Percentiles rank a stretch among this genome's conserved stretches.
Conservation (phyloP, 2,113 vertebrate species). For the Ctenomys sociabilis region DNA sequence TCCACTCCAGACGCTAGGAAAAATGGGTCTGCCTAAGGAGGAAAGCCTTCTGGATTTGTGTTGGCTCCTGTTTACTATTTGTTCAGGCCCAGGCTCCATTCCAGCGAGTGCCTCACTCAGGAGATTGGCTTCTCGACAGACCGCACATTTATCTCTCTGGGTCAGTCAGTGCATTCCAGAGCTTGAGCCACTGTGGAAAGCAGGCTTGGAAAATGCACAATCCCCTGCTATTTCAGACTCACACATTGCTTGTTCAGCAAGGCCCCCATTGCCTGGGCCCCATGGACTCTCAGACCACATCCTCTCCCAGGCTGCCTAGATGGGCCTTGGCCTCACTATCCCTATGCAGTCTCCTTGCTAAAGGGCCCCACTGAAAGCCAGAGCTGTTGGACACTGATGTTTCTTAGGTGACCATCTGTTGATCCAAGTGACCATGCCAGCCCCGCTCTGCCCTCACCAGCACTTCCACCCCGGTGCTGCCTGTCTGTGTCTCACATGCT, state of each 20-base stretch:
- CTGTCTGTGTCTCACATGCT: constrained; percentile 71
- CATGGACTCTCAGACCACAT: accelerated
- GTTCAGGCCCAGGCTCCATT: constrained; percentile 1
- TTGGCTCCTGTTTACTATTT: constrained; percentile 9
- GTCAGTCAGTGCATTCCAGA: background rate
- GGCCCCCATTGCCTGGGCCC: background rate
- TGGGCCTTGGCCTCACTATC: background rate
- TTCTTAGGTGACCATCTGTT: constrained; percentile 48
- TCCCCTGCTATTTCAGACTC: background rate
- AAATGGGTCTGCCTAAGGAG: constrained; percentile 1
- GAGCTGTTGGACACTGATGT: background rate
- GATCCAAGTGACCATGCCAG: background rate
- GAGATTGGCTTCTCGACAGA: constrained; percentile 37
- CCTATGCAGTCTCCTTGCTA: background rate
- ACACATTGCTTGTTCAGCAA: constrained; percentile 7
- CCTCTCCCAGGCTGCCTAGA: background rate
- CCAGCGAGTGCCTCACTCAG: constrained; percentile 39
- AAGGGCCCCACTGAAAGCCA: background rate
- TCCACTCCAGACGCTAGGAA: background rate
- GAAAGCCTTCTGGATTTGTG: background rate
- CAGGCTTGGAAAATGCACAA: constrained; percentile 10
- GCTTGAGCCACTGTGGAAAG: constrained; percentile 39
- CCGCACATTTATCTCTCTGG: constrained; percentile 49
- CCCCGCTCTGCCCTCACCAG: background rate
- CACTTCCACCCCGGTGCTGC: constrained; percentile 79